Evolutionary conservation across 2,113 vertebrate genomes (phyloP).

Genomic region (Lipotes vexillifer): DNA sequence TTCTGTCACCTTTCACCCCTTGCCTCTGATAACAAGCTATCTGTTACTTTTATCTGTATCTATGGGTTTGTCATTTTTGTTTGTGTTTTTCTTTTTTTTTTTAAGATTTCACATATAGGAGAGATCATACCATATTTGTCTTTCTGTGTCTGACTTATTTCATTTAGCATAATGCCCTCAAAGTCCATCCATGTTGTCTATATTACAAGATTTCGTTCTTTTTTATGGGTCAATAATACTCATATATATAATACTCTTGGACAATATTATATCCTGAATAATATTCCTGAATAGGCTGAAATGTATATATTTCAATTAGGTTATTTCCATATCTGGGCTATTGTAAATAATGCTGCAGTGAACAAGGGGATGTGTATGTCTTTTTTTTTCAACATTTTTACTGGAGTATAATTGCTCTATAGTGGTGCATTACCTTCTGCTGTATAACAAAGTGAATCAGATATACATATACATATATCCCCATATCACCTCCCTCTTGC

Average conservation of each 20-base stretch:
- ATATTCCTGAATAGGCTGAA: not conserved
- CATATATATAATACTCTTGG: not conserved
- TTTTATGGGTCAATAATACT: not conserved
- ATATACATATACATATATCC: too few species aligned
- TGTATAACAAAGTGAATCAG: too few species aligned
- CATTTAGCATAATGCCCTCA: not conserved
- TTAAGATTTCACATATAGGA: not conserved
- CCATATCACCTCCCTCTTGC: too few species aligned
- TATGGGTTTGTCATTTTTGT: not conserved
- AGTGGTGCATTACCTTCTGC: too few species aligned
- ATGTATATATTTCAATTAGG: not conserved
- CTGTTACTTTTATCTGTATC: not conserved
- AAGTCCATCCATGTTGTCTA: not conserved
- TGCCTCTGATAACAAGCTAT: not conserved
- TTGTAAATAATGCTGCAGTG: not conserved
- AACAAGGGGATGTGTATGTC: not conserved
- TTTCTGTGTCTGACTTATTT: not conserved
- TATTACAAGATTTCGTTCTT: not conserved
- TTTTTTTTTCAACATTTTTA: too few species aligned
- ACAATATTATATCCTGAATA: not conserved
- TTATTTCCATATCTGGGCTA: not conserved
- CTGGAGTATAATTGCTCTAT: too few species aligned
- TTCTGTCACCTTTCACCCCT: not conserved
- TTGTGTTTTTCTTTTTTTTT: not conserved
- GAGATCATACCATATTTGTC: not conserved